A percentile compares a stretch with the other conserved stretches of the same genome.
Conservation (phyloP, 2,888 invertebrate species). For the Odontomyia ornata region DNA sequence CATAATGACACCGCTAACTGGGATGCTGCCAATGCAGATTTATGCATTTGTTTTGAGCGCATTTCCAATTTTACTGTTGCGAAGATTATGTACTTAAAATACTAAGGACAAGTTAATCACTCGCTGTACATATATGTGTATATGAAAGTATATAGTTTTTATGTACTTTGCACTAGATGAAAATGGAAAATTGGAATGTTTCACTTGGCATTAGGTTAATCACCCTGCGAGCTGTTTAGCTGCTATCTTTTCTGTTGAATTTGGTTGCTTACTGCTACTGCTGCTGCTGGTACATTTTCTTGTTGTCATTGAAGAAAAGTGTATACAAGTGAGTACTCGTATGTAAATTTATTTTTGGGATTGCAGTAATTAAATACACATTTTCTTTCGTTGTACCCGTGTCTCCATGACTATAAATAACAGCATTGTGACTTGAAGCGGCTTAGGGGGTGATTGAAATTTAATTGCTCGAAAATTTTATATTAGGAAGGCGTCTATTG, state of each 20-base stretch:
- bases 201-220: constrained; percentile 1
- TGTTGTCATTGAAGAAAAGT: neutral
- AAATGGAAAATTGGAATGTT: constrained; percentile 1
- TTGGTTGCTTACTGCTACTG: no score
- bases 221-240: neutral
- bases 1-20: no score
- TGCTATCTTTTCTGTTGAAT: no score
- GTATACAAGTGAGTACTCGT: neutral
- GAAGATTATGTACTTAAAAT: no score
- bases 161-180: neutral
- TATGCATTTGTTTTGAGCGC: no score
- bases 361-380: constrained; percentile 7
- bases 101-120: no score
- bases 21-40: no score
- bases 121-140: no score
- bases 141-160: no score
- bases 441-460: neutral
- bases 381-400: neutral
- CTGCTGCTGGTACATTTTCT: no score
- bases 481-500: no score
- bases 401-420: neutral
- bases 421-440: neutral
- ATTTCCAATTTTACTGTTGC: no score
- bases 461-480: neutral
- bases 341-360: neutral